phyloP scores from a whole-genome alignment of 23 tunicate species.

The Halocynthia roretzi region DNA sequence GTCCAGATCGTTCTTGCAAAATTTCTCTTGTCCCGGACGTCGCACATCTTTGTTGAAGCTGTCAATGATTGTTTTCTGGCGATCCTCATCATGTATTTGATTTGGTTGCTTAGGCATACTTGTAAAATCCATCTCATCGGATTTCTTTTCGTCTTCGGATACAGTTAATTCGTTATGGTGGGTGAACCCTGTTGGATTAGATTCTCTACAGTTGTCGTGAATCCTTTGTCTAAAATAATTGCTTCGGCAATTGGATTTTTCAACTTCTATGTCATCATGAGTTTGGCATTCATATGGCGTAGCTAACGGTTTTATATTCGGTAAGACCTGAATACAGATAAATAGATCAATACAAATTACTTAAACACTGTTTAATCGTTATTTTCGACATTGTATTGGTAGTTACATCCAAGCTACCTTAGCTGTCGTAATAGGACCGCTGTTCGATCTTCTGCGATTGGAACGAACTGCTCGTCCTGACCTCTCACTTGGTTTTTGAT shows the following conservation, averaged over 20 bases:
- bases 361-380: no score
- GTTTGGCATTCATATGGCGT: not conserved
- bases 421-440: conserved; percentile 45
- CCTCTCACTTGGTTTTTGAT: no score
- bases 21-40: no score
- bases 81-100: no score
- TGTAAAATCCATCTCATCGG: no score
- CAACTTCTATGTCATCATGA: not conserved
- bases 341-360: not conserved
- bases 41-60: no score
- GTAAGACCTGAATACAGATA: not conserved
- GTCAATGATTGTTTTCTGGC: no score
- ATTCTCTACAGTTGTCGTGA: not conserved
- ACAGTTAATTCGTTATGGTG: no score
- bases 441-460: conserved; percentile 44
- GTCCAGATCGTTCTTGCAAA: conserved; percentile 24
- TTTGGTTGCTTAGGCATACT: no score
- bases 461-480: no score
- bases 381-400: not conserved
- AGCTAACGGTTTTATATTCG: not conserved
- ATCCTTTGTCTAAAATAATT: not conserved
- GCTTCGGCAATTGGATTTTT: not conserved
- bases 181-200: not conserved
- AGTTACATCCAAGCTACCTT: conserved; percentile 13
- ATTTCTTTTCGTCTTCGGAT: no score